Percentiles rank a stretch among this genome's conserved stretches.
Conservation (phyloP, 2,888 invertebrate species). For the Argyresthia albistria region DNA sequence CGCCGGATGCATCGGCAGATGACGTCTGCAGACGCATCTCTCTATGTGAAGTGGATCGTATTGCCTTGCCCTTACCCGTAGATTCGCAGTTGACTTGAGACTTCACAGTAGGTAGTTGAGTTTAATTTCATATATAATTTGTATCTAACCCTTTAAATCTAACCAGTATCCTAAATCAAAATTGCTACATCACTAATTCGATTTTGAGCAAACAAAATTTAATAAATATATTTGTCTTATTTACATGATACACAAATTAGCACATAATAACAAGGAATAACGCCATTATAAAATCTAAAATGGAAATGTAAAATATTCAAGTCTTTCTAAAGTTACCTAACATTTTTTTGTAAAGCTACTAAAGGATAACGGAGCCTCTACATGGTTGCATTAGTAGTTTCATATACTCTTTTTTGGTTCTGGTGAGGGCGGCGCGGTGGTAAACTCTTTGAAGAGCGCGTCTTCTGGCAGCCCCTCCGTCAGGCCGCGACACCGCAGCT, state of each 20-base stretch:
- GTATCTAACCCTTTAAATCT: too few species aligned
- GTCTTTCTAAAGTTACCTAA: slow-evolving; percentile 32
- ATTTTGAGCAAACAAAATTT: slow-evolving; percentile 31
- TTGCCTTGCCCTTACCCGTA: too few species aligned
- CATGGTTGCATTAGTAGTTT: slow-evolving; percentile 14
- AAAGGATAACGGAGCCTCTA: slow-evolving; percentile 38
- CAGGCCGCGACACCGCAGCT: slow-evolving; percentile 33
- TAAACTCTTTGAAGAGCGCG: slow-evolving; percentile 33
- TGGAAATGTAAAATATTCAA: slow-evolving; percentile 64
- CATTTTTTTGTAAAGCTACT: slow-evolving; percentile 4
- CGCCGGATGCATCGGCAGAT: too few species aligned
- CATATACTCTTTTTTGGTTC: slow-evolving; percentile 49
- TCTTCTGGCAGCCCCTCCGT: slow-evolving; percentile 28
- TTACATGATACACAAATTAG: slow-evolving; percentile 24
- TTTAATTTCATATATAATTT: too few species aligned
- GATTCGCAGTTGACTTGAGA: too few species aligned
- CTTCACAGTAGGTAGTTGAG: too few species aligned
- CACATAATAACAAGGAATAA: slow-evolving; percentile 65
- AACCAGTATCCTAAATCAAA: too few species aligned
- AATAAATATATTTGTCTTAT: slow-evolving; percentile 45
- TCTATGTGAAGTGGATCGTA: too few species aligned
- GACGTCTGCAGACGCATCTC: too few species aligned
- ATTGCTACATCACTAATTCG: too few species aligned
- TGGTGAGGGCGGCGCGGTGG: slow-evolving; percentile 40
- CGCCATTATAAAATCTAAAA: slow-evolving; percentile 66